Base-by-base conservation (phyloP, 1,140 invertebrate species). In the Drosophila lacertosa region DNA sequence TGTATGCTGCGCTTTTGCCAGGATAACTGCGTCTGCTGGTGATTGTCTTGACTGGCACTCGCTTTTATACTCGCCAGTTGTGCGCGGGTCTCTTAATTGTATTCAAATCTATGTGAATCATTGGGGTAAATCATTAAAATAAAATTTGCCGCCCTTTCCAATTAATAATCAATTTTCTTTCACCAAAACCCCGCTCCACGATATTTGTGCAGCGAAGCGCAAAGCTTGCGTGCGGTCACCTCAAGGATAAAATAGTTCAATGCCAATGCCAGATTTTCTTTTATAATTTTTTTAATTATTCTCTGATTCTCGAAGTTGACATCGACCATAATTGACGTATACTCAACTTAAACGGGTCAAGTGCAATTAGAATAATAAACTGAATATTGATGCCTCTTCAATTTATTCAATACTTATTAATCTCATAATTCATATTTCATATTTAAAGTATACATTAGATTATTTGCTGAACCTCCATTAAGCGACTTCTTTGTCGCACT, bases 91-190 rank as follows among this genome's bases (percentile, higher is more conserved):
- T 24, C 57, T 15, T 62, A 62, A 68, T 69, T 39, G 22, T 18
- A 74, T 78, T 60, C 3, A 65, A 69, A 78, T 74, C 40, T 74
- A 77, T 77, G 65, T 44, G 40, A 79, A 74, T 54, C 40, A 50
- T 70, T 74, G 33, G n/a, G n/a, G n/a, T n/a, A n/a, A 78, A 65
- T 74, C 59, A 77, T 65, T 76, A 63, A 7, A 7, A 29, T 5
- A 29, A 29, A 29, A 29, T 9, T 29, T 29, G 50, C 2, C 16
- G 29, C 22, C 22, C 15, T 59, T 40, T 42, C 57, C 40, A 39
- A 39, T 33, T 47, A 10, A 29, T 40, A 58, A 45, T 50, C 44
- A 48, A 59, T 67, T 59, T 16, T 32, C 53, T 6, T 35, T 13
- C 24, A 29, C 13, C n/a, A n/a, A n/a, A n/a, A n/a, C n/a, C n/a